Evolutionary conservation across 2,113 vertebrate species (phyloP).

Genomic region (Mastomys coucha): DNA sequence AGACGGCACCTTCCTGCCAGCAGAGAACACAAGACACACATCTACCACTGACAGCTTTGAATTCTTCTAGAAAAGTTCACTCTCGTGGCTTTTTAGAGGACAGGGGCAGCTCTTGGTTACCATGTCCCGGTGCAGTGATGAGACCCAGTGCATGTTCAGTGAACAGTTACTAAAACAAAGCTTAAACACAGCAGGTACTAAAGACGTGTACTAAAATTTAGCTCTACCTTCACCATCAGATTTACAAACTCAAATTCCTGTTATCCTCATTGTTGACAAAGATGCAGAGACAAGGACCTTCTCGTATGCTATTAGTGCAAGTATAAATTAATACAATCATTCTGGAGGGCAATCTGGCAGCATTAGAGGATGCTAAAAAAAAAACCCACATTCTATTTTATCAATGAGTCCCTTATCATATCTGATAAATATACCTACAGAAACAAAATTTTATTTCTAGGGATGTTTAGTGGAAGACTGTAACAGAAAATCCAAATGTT

Average conservation of each 20-base stretch:
- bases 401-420: not conserved
- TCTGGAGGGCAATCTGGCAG: constrained; percentile 6
- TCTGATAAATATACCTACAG: not conserved
- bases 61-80: not conserved
- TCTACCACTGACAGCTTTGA: not conserved
- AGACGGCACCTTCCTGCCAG: not conserved
- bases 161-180: constrained; percentile 50
- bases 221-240: not conserved
- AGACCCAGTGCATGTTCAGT: not conserved
- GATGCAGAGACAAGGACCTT: not conserved
- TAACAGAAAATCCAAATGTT: constrained; percentile 28
- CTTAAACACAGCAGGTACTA: not conserved
- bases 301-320: not conserved
- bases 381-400: not conserved
- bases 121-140: not conserved
- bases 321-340: not conserved
- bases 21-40: not conserved
- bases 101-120: constrained; percentile 11
- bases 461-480: not conserved
- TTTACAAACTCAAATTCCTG: constrained; percentile 4
- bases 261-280: not conserved
- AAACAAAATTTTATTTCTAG: not conserved
- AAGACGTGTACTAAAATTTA: not conserved
- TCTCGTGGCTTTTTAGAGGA: not conserved
- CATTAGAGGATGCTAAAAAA: not conserved